Conservation (phyloP, 2,888 invertebrate genomes). For the Thymelicus lineola region DNA sequence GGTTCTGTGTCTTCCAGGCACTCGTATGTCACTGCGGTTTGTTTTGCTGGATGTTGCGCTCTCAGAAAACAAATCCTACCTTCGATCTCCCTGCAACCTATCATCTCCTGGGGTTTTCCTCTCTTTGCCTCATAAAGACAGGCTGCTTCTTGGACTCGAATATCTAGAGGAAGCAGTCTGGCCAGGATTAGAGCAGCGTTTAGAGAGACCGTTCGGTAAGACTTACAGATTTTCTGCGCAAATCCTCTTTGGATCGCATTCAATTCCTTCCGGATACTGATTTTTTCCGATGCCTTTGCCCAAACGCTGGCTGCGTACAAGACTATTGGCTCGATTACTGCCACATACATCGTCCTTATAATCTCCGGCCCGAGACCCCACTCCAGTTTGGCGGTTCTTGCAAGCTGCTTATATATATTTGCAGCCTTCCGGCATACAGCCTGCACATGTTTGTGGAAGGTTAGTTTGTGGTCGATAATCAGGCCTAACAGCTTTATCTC, state of each 20-base stretch:
- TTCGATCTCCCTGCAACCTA: background rate
- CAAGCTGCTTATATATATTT: background rate
- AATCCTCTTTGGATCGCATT: background rate
- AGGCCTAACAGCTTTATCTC: no score
- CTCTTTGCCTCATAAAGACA: background rate
- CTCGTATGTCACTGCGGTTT: background rate
- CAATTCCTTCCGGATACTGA: background rate
- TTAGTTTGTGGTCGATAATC: background rate
- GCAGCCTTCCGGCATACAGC: background rate
- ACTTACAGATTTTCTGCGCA: background rate
- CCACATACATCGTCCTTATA: background rate
- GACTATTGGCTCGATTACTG: background rate
- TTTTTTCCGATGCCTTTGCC: background rate
- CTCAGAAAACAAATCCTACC: background rate
- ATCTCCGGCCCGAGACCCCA: background rate
- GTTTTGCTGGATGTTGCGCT: background rate
- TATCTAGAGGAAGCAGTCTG: background rate
- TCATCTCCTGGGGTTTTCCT: background rate
- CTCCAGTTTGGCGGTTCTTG: background rate
- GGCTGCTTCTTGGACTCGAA: background rate
- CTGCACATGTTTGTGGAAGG: background rate
- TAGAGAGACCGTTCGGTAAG: background rate
- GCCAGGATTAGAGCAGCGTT: background rate
- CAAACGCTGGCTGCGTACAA: background rate
- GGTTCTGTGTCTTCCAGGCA: background rate